phyloP scores from a whole-genome alignment of 2,888 invertebrate genomes.

The Melitaea athalia region DNA sequence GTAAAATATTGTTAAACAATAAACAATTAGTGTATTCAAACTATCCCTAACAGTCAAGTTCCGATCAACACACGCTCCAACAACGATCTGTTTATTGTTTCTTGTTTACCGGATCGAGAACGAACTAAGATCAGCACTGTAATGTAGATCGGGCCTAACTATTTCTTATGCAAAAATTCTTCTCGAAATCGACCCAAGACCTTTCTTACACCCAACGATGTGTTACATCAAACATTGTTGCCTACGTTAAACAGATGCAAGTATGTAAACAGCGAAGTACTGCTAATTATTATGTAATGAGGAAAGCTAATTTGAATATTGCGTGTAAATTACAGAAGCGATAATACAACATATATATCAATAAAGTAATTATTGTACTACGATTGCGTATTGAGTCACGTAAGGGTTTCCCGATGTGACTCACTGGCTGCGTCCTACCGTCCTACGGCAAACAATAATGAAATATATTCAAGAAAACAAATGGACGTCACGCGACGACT shows the following conservation, averaged over 20 bases:
- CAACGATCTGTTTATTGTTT: no score
- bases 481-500: conserved; percentile 30
- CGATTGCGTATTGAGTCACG: conserved; percentile 77
- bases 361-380: conserved; percentile 63
- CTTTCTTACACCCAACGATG: not conserved
- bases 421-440: conserved; percentile 42
- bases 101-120: no score
- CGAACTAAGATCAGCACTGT: no score
- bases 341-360: conserved; percentile 55
- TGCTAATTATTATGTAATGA: conserved; percentile 26
- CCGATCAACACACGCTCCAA: no score
- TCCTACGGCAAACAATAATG: conserved; percentile 31
- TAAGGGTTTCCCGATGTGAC: conserved; percentile 78
- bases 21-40: no score
- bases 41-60: no score
- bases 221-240: not conserved
- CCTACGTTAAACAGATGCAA: not conserved
- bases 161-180: not conserved
- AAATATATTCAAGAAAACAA: conserved; percentile 32
- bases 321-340: conserved; percentile 44
- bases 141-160: not conserved
- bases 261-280: not conserved
- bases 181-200: not conserved
- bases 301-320: conserved; percentile 39
- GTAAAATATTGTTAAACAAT: no score